Conservation (phyloP, 1,140 invertebrate species). For the Heterodera carotae region DNA sequence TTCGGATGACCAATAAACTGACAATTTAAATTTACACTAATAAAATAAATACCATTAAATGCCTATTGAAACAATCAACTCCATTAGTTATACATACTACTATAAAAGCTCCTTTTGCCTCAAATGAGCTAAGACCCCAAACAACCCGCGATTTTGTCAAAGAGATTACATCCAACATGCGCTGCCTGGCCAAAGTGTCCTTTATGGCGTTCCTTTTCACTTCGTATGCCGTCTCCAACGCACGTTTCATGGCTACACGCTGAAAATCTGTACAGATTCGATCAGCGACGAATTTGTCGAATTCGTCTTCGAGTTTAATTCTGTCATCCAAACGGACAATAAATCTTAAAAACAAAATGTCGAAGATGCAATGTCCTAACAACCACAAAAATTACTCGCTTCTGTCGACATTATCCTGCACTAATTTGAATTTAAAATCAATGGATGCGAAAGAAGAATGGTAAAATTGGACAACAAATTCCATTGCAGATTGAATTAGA, state of each 20-base stretch:
- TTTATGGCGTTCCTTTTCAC: constrained; percentile 20
- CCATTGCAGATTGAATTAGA: neutral
- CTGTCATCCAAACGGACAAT: constrained; percentile 23
- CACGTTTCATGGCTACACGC: neutral
- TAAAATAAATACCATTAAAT: neutral
- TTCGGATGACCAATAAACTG: constrained; percentile 29
- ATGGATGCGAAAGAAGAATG: neutral
- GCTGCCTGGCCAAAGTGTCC: constrained; percentile 15
- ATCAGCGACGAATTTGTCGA: constrained; percentile 11
- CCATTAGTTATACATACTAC: too few relatives aligned
- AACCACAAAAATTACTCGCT: constrained; percentile 1
- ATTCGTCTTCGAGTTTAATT: constrained; percentile 25
- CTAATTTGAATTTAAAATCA: constrained; percentile 3
- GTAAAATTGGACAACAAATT: constrained; percentile 7
- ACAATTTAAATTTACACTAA: neutral
- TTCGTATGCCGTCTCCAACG: constrained; percentile 24
- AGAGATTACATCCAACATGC: constrained; percentile 2
- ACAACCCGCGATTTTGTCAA: too few relatives aligned
- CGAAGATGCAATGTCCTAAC: neutral
- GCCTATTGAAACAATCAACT: neutral
- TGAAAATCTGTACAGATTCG: constrained; percentile 20
- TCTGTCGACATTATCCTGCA: neutral
- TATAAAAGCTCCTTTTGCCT: too few relatives aligned
- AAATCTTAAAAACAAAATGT: constrained; percentile 18
- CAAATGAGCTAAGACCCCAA: too few relatives aligned